Base-by-base conservation (phyloP, 2,797 vertebrate species). In the Clamator glandarius region DNA sequence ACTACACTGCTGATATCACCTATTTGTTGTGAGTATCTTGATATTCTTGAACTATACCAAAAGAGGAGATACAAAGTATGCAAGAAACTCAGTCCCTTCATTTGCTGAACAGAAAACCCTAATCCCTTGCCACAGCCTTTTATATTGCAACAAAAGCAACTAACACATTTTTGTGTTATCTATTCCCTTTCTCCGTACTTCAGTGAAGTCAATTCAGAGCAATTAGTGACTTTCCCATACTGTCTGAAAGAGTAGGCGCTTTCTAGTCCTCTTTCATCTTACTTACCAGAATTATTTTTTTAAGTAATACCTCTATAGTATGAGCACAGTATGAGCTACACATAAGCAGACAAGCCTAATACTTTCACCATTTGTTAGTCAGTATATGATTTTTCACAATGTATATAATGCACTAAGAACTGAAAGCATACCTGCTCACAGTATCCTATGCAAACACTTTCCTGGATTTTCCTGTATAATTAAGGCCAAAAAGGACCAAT, bases 81-180 rank as follows among this genome's bases (percentile, higher is more conserved):
- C 5, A 5, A 84, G 80, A 73, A 93, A 72, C 41, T 84, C 82
- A 67, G 64, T 66, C 50, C 44, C 57, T 75, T 92, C 79, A 92
- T 93, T 95, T 82, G 74, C 91, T 83, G 93, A 95, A 89, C 39
- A 92, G 87, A 90, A 96, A 95, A 93, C 74, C 31, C 26, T 89
- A 94, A 96, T 96, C 92, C 93, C 89, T 95, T 84, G 39, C 89
- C 7, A 2, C 76, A 54, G 74, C 46, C 91, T 80, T 94, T 96
- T 92, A 90, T 95, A 81, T 62, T 67, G 55, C 79, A 92, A 95
- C 83, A 79, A 93, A 95, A 93, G 90, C 88, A 95, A 94, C 67
- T 62, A 83, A 90, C 82, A 95, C 39, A 54, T 87, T 92, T 87
- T 76, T 88, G 36, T 87, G 82, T 91, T 97, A 97, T 87, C 76